phyloP scores from a whole-genome alignment of 2,113 vertebrate genomes.

The Malurus alboscapulatus region DNA sequence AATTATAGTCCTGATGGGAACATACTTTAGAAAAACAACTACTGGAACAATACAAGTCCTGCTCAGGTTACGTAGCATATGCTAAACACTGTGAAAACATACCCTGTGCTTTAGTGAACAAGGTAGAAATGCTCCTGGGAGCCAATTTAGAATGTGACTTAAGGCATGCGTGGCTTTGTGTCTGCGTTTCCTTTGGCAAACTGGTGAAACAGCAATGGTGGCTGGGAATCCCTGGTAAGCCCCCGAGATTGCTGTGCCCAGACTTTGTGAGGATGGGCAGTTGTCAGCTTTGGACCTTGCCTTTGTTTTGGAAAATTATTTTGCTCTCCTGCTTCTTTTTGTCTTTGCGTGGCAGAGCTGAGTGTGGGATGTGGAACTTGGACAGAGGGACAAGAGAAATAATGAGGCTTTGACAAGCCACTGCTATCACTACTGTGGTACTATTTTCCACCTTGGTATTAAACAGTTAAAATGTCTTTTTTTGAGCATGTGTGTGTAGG shows the following conservation, averaged over 20 bases:
- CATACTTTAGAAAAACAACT: constrained; percentile 79
- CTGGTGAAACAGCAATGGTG: constrained; percentile 71
- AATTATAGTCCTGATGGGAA: constrained; percentile 89
- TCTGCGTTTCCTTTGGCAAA: constrained; percentile 75
- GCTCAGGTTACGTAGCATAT: constrained; percentile 88
- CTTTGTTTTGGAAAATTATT: constrained; percentile 31
- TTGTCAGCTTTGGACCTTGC: constrained; percentile 38
- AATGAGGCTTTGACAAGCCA: neutral
- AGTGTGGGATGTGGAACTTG: neutral
- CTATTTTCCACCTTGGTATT: neutral
- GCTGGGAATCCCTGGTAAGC: constrained; percentile 65
- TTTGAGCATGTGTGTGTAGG: neutral
- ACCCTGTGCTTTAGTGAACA: constrained; percentile 87
- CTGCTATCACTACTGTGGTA: neutral
- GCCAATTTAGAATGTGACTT: constrained; percentile 94
- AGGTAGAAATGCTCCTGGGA: constrained; percentile 90
- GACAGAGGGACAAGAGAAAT: neutral
- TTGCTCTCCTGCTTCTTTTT: neutral
- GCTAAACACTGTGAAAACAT: constrained; percentile 87
- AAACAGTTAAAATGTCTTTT: constrained; percentile 11
- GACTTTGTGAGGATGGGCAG: neutral
- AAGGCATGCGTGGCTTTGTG: constrained; percentile 80
- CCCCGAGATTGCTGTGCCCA: constrained; percentile 53
- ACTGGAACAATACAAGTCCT: constrained; percentile 71
- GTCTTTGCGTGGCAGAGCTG: neutral